Base-by-base conservation (phyloP, 2,888 invertebrate species). In the Nemotelus nigrinus region DNA sequence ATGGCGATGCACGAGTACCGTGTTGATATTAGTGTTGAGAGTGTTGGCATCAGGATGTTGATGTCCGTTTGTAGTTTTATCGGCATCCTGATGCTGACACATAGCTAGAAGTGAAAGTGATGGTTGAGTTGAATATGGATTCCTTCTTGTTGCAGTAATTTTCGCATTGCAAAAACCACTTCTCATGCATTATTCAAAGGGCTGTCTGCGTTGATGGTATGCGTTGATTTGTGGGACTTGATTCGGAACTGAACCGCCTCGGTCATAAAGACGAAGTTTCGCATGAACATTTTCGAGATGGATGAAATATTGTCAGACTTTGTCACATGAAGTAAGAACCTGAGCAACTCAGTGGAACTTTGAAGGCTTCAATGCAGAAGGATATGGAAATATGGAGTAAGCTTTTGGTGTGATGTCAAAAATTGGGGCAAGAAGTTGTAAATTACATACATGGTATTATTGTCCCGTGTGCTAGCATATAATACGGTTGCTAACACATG, bases 251-350 rank as follows among this genome's bases (percentile, higher is more conserved):
- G 1, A 25, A 25, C 0, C 25, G 25, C 25, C 25, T 25, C 25
- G 65, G 70, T 70, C 70, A 53, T 41, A 70, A 70, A 43, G 70
- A 43, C 53, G 41, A 25, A 70, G 55, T 53, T 70, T 70, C 43
- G 53, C 70, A 70, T 70, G 43, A 55, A 70, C 70, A 70, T 70
- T 55, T 70, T 10, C 70, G 41, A 70, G 70, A 70, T 70, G 70
- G 70, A 70, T 70, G 70, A 70, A 70, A 70, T 70, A 70, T 70
- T 70, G 70, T 70, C 70, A 70, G 70, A 53, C 53, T 53, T 47
- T 70, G 70, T 70, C 70, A 70, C 70, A 53, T 2, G 55, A 50
- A n/a, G 57, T 2, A 25, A n/a, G n/a, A 10, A 57, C 10, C 25
- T 57, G 70, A 6, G 25, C 25, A 25, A 6, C 47, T 70, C 55